Percentiles rank a stretch among this genome's conserved stretches.
phyloP scores from a whole-genome alignment of 2,113 vertebrate genomes.

The Petrocephalus zakoni region DNA sequence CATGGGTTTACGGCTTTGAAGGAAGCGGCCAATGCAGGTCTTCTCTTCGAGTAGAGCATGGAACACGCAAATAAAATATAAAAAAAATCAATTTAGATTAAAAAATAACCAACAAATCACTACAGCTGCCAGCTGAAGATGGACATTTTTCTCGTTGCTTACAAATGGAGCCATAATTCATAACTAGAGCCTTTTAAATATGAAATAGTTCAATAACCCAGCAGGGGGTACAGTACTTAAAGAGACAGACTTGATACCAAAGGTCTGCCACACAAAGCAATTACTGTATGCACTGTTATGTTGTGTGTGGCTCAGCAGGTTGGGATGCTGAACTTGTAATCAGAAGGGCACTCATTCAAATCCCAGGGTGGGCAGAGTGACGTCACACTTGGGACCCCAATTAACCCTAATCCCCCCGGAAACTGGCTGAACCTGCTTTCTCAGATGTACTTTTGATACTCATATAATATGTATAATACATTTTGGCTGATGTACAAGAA shows the following conservation, averaged over 20 bases:
- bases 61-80: not conserved
- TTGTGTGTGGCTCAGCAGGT: not conserved
- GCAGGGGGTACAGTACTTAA: not conserved
- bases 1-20: not conserved
- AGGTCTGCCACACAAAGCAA: not conserved
- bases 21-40: not conserved
- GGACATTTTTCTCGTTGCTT: not conserved
- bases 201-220: not conserved
- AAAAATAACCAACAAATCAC: not conserved
- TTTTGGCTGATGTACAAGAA: not conserved
- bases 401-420: not conserved
- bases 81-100: not conserved
- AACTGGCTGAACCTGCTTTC: not conserved
- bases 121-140: not conserved
- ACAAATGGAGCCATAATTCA: not conserved
- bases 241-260: not conserved
- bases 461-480: not conserved
- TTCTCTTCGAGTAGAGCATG: not conserved
- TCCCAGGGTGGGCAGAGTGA: not conserved
- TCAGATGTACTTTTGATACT: not conserved
- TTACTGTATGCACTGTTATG: not conserved
- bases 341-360: not conserved
- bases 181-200: not conserved
- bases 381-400: not conserved
- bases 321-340: not conserved